Evolutionary conservation across 2,888 invertebrate species (phyloP).

Genomic region (Brenthis hecate): DNA sequence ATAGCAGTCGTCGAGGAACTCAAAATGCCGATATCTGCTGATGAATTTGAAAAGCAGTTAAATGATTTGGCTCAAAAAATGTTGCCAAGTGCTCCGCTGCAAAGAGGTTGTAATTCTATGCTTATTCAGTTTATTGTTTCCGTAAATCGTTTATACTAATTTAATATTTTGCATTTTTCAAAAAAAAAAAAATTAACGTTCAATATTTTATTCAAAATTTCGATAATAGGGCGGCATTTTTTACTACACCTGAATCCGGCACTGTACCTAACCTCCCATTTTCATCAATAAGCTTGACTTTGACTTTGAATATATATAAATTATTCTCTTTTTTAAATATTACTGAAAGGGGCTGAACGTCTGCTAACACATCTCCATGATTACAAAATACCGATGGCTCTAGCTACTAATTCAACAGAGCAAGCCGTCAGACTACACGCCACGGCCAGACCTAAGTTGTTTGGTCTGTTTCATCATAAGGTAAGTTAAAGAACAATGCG

Average conservation of each 20-base stretch:
- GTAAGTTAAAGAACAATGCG: slow-evolving; percentile 65
- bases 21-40: slow-evolving; percentile 82
- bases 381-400: slow-evolving; percentile 89
- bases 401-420: slow-evolving; percentile 91
- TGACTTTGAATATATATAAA: too few relatives aligned
- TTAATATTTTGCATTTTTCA: too few relatives aligned
- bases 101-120: neutral
- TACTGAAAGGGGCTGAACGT: slow-evolving; percentile 85
- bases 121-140: too few relatives aligned
- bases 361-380: slow-evolving; percentile 88
- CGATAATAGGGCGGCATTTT: too few relatives aligned
- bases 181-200: too few relatives aligned
- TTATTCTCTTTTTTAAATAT: neutral
- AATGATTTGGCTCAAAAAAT: slow-evolving; percentile 64
- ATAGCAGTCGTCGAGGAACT: slow-evolving; percentile 78
- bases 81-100: slow-evolving; percentile 79
- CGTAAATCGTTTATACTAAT: too few relatives aligned
- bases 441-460: slow-evolving; percentile 84
- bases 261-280: too few relatives aligned
- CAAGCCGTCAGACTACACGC: slow-evolving; percentile 84
- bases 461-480: slow-evolving; percentile 86
- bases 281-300: too few relatives aligned
- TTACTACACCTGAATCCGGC: too few relatives aligned
- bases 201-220: too few relatives aligned
- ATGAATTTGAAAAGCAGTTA: slow-evolving; percentile 82